Evolutionary conservation across 92 coral and sea anemone species (phyloP).

Genomic region (Siderastrea radians): DNA sequence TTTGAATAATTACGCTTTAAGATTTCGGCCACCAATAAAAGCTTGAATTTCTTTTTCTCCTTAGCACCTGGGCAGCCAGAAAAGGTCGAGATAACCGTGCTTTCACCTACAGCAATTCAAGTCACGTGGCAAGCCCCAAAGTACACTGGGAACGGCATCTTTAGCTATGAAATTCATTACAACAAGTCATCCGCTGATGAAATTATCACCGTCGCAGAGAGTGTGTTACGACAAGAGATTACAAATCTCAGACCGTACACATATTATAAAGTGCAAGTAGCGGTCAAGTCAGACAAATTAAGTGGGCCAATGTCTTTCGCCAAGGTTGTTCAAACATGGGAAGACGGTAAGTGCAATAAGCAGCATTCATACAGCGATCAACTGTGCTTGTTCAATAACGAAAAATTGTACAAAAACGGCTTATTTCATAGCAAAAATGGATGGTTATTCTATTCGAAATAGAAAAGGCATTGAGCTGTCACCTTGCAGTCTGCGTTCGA

Average conservation of each 20-base stretch:
- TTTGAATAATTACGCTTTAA: neutral
- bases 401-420: too few relatives aligned
- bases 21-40: neutral
- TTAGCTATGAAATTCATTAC: conserved; percentile 91
- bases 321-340: conserved; percentile 78
- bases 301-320: conserved; percentile 90
- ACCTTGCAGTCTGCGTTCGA: too few relatives aligned
- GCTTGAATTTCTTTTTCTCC: neutral
- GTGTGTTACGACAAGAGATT: conserved; percentile 56
- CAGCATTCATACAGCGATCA: too few relatives aligned
- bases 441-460: neutral
- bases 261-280: conserved; percentile 85
- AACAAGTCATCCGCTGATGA: conserved; percentile 80
- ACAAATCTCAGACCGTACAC: conserved; percentile 85
- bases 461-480: neutral
- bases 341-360: conserved; percentile 76
- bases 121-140: conserved; percentile 88
- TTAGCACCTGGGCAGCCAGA: conserved; percentile 95
- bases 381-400: too few relatives aligned
- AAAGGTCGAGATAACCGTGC: conserved; percentile 65
- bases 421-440: neutral
- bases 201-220: conserved; percentile 51
- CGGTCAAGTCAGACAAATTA: conserved; percentile 86
- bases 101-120: conserved; percentile 76
- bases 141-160: conserved; percentile 85